Evolutionary conservation across 2,797 vertebrate genomes (phyloP), one percentile per base, ranked within the genome.

Genomic region (Ctenopoma kingsleyae): DNA sequence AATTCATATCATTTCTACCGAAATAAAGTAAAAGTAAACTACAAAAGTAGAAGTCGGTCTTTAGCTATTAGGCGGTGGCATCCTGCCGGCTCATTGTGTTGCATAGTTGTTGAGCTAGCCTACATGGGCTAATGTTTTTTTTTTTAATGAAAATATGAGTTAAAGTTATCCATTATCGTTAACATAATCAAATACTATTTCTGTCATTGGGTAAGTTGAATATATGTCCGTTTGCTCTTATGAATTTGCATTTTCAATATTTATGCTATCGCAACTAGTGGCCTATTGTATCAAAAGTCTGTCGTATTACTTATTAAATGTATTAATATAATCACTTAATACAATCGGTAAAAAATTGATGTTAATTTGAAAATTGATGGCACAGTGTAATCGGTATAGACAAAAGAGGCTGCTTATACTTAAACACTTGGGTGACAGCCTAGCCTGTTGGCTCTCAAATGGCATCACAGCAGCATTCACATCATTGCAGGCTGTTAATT

Each of bases 401-500:
- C 50, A 78, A 74, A 67, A 72, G 52, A 25, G 17, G 17, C 30
- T 53, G 15, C n/a, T 36, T 47, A 2, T 48, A 15, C n/a, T 55
- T 46, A 20, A 60, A 60, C 69, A 64, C 54, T 40, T 62, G 30
- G 58, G 57, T 75, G 46, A 66, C 43, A 51, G 19, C 35, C 22
- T 11, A 27, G 56, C 53, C 54, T 54, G 41, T 74, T 78, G 52
- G 65, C 56, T 58, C 27, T 55, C 76, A 83, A 87, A 90, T 76
- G 80, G 76, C 48, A 63, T 71, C 64, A 49, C 66, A 78, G 68
- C 61, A 78, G 81, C 67, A 57, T 67, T 17, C 83, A 62, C 67
- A 85, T 78, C 76, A 66, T 62, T 20, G 62, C 70, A 67, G 58
- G 40, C 64, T 76, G 83, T 46, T 83, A 73, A 88, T 86, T 75